Percentiles rank a stretch among this genome's conserved stretches.
phyloP scores from a whole-genome alignment of 2,113 vertebrate genomes.

The Sciurus niger region DNA sequence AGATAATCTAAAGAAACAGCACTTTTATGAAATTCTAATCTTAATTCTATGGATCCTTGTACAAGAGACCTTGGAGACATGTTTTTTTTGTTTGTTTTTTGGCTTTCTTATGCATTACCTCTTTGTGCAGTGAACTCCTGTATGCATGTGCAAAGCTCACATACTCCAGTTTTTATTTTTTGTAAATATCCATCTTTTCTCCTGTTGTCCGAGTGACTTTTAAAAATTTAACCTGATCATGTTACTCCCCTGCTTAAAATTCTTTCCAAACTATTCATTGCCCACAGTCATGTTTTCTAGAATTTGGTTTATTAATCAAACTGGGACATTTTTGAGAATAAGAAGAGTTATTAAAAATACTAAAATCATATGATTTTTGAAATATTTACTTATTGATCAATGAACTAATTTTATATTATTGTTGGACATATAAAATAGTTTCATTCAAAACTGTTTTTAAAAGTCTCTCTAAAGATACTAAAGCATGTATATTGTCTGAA shows the following conservation, averaged over 20 bases:
- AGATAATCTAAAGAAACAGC: not conserved
- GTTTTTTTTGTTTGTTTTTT: not conserved
- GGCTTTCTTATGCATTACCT: not conserved
- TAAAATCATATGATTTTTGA: not conserved
- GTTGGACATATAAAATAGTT: conserved; percentile 18
- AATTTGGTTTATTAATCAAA: not conserved
- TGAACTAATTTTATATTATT: conserved; percentile 31
- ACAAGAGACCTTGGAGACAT: not conserved
- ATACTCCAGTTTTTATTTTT: not conserved
- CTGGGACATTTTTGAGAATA: not conserved
- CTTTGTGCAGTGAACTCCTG: not conserved
- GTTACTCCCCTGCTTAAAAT: conserved; percentile 29
- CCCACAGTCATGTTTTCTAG: not conserved
- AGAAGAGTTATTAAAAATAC: not conserved
- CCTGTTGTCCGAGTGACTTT: conserved; percentile 17
- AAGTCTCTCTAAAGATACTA: conserved; percentile 1
- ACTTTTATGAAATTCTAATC: conserved; percentile 20
- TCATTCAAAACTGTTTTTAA: not conserved
- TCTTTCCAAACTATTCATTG: not conserved
- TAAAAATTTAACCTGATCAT: not conserved
- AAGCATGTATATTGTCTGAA: not conserved
- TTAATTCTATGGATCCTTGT: not conserved
- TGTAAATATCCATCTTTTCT: not conserved
- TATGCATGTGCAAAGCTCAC: not conserved
- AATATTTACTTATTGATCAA: conserved; percentile 2